Base-by-base conservation (phyloP, 1,140 invertebrate genomes). In the Drosophila murphyi region DNA sequence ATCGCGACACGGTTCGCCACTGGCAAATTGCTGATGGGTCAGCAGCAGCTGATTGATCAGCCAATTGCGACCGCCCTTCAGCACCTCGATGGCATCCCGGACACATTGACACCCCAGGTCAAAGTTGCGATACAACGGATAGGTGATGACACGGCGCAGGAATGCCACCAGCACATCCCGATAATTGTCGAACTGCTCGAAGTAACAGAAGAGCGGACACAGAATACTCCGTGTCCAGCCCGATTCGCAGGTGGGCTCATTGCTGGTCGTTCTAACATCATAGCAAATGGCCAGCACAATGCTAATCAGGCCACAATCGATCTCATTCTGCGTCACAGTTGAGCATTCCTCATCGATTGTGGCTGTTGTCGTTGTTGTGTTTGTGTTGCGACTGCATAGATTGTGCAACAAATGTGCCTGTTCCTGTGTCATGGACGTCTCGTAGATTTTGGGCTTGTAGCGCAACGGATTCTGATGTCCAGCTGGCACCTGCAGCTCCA, bases 231-330 rank as follows among this genome's bases (percentile, higher is more conserved):
- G 91, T 4, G 91, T 92, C 91, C 91, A 92, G 4, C 76, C 82
- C 1, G 89, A 90, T 50, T 92, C 91, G 50, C 91, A 92, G 4
- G 82, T 92, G 5, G 89, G 69, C 35, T 92, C 91, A 51, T 92
- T 89, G 62, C 88, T 80, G 3, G 90, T 92, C 28, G 78, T 80
- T 10, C 91, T 71, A 35, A 90, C 83, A 74, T 92, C 91, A 52
- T 92, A 92, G 56, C 91, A 92, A 62, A 92, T 92, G 59, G 82
- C 91, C 29, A 92, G 54, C 31, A 92, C 59, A 55, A 92, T 90
- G 71, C 89, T 90, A 4, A 92, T 87, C 0, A 92, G 77, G 4
- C 86, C 89, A 41, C 82, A 91, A 59, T 92, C 91, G 5, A 92
- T 77, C 51, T 87, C 85, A 10, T 75, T 88, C 28, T 80, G 80